phyloP scores from a whole-genome alignment of 1,140 invertebrate species.

The Lordiphosa mommai region DNA sequence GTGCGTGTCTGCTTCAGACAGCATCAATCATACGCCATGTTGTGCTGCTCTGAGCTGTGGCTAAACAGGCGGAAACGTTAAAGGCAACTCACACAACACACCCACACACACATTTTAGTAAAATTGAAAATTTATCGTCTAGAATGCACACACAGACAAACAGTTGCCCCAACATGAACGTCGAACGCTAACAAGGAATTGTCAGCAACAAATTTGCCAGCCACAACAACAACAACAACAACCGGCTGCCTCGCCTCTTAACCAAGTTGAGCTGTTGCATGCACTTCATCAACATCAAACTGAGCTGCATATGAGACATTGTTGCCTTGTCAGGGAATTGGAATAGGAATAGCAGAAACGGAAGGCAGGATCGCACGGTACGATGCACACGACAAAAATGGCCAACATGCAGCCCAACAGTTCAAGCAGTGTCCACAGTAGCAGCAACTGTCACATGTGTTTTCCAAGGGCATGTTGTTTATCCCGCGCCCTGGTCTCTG shows the following conservation, averaged over 20 bases:
- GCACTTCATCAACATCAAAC: conserved; percentile 71
- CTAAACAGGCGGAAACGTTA: conserved; percentile 65
- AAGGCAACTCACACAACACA: conserved; percentile 19
- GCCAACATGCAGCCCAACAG: conserved; percentile 14
- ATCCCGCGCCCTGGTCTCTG: too few species aligned
- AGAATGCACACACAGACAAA: conserved; percentile 46
- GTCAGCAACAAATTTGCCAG: conserved; percentile 68
- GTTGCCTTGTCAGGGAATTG: conserved; percentile 46
- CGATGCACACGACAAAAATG: conserved; percentile 14
- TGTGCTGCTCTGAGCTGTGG: conserved; percentile 64
- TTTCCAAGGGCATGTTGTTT: neutral
- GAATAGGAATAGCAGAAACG: conserved; percentile 19
- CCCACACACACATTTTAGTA: conserved; percentile 11
- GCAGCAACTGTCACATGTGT: conserved; percentile 11
- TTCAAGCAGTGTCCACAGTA: neutral
- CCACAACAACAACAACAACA: conserved; percentile 29
- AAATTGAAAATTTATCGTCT: conserved; percentile 78
- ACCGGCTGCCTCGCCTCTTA: conserved; percentile 37
- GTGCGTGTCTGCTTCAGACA: conserved; percentile 37
- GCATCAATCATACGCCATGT: conserved; percentile 73
- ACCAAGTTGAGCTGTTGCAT: conserved; percentile 71
- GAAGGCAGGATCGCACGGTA: conserved; percentile 1
- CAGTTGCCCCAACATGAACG: conserved; percentile 51
- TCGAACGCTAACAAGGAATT: conserved; percentile 66
- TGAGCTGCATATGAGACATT: conserved; percentile 67